Base-by-base conservation (phyloP, 2,888 invertebrate species). In the Agonopterix heracliana region DNA sequence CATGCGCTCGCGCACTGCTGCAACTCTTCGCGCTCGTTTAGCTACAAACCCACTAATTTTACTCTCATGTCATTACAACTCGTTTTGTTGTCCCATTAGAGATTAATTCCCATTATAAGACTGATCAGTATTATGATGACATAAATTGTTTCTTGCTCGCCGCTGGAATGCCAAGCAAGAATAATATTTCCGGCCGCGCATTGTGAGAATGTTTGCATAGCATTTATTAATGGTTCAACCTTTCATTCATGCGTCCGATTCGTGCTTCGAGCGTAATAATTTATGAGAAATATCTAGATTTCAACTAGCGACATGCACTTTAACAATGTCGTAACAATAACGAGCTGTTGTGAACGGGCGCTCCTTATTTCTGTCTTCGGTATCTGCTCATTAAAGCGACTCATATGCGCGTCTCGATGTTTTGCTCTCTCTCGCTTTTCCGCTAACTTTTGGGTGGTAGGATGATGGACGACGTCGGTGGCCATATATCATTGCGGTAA, bases 381-480 rank as follows among this genome's bases (percentile, higher is more conserved):
- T 79, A 74, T 77, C 74, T 78, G 82, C 87, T 87, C 86, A 86
- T 87, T 87, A 87, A 83, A 85, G 72, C 76, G 68, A 65, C 64
- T 75, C 73, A 72, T 75, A 70, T 69, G 69, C 67, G 63, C 68
- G 64, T 60, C 61, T 66, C 62, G 59, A 54, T 59, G 71, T 84
- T 87, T 86, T 85, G 76, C 74, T 78, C 71, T 64, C 61, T 55
- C 58, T 66, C 68, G 74, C 69, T 86, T 81, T 86, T 81, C 86
- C 76, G 74, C 84, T 86, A 83, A 87, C 84, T 86, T 87, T 87
- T 82, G 87, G 87, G 87, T 86, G 86, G 87, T 87, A 82, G 85
- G 68, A 84, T 86, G 86, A 87, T 86, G 83, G 66, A 87, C 82
- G 87, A 83, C 71, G 77, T 72, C 78, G 74, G 71, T 78, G 83